Evolutionary conservation across 2,797 vertebrate genomes (phyloP), one percentile per base, ranked within the genome.

Genomic region (Poecilia velifera): DNA sequence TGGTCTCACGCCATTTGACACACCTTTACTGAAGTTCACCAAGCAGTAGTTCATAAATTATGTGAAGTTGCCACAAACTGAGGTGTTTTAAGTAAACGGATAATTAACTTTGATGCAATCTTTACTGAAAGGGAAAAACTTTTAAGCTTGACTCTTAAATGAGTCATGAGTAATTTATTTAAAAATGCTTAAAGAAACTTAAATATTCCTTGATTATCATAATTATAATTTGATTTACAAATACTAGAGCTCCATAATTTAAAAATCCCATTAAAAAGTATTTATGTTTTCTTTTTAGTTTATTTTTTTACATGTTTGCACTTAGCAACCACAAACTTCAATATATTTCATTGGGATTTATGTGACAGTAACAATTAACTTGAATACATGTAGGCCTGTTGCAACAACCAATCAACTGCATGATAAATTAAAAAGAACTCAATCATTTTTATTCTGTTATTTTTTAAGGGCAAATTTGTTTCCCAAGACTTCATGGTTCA

Each of bases 21-120:
- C 90, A 76, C 87, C 80, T 90, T 82, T 31, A 70, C 75, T 74
- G 70, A 89, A 90, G 81, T 74, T 87, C 74, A 80, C 49, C 79
- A 20, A 16, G 22, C 49, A 62, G 57, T 3, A 22, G n/a, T 18
- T 55, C 39, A 0, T 78, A 8, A 71, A 45, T 47, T 36, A 6
- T 74, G 82, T 76, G 18, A 36, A 47, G 79, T 74, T 12, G 3
- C 53, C 57, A 46, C 14, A 55, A 59, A 39, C 16, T 41, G 9
- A 0, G 13, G 22, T 12, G 20, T 68, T 41, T 41, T 18, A 22
- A 68, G 3, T 41, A 68, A 39, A 66, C 31, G 0, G 34, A 22
- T 66, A 18, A 39, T 66, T 64, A 36, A 20, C 62, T 36, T 64
- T 66, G 8, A 41, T 41, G 12, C 34, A 12, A 68, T 68, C 64